Evolutionary conservation across 1,140 invertebrate genomes (phyloP).

Genomic region (Aphelenchoides fujianensis): DNA sequence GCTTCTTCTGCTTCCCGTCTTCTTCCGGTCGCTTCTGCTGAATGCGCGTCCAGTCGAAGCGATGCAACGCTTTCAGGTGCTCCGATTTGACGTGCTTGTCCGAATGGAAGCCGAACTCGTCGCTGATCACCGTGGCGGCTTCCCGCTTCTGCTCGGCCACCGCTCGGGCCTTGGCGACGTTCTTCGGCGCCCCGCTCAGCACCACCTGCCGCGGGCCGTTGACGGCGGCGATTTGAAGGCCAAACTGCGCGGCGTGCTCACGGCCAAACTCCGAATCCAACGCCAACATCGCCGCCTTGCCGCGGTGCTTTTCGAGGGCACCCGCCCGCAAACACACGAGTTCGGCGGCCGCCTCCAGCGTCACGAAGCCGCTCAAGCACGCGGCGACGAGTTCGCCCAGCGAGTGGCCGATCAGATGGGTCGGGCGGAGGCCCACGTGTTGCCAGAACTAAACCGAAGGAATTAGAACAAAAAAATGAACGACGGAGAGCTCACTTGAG

Average conservation of each 20-base stretch:
- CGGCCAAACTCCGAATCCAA: constrained; percentile 21
- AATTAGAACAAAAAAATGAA: no score
- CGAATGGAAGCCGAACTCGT: constrained; percentile 24
- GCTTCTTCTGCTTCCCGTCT: no score
- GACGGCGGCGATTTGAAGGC: constrained; percentile 11
- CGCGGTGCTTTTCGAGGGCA: constrained; percentile 25
- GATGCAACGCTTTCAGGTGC: constrained; percentile 20
- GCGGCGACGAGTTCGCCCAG: constrained; percentile 20
- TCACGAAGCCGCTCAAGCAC: constrained; percentile 19
- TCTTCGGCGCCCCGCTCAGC: constrained; percentile 12
- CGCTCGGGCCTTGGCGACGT: constrained; percentile 5
- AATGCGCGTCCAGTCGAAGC: constrained; percentile 21
- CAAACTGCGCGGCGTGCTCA: neutral
- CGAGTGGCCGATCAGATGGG: constrained; percentile 20
- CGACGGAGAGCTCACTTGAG: no score
- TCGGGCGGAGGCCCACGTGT: constrained; percentile 20
- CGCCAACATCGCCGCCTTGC: constrained; percentile 23
- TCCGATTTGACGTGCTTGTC: constrained; percentile 2
- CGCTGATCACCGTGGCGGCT: constrained; percentile 8
- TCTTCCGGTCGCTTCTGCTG: neutral
- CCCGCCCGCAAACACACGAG: constrained; percentile 18
- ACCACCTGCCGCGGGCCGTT: constrained; percentile 21
- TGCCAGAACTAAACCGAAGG: no score
- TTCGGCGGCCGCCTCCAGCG: constrained; percentile 11
- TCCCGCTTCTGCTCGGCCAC: constrained; percentile 11